Conservation (phyloP, 2,888 invertebrate species). For the Xestia rhomboidea region DNA sequence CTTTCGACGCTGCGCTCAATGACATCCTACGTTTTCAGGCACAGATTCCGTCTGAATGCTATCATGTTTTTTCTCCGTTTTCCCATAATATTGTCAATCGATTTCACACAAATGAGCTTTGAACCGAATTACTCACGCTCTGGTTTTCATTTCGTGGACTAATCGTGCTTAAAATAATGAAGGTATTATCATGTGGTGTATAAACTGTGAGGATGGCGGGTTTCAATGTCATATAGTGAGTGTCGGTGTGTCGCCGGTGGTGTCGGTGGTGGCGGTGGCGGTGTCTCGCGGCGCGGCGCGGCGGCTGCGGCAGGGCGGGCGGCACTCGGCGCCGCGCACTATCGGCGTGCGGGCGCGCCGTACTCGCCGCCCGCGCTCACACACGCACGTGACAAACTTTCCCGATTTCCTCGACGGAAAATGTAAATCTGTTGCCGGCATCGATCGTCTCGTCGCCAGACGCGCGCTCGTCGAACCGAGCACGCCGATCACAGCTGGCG, state of each 20-base stretch:
- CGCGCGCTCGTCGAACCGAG: conserved; percentile 83
- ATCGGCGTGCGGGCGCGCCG: conserved; percentile 89
- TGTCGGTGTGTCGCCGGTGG: conserved; percentile 67
- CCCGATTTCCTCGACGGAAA: conserved; percentile 89
- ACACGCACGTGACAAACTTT: conserved; percentile 89
- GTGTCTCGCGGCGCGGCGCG: conserved; percentile 67
- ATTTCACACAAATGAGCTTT: conserved; percentile 55
- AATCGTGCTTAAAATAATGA: conserved; percentile 32
- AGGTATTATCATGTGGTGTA: conserved; percentile 18
- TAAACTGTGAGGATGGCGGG: conserved; percentile 50
- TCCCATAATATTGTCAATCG: conserved; percentile 66
- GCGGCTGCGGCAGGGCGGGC: conserved; percentile 84
- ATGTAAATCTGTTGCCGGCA: conserved; percentile 90
- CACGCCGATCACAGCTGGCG: conserved; percentile 88
- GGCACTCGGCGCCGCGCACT: conserved; percentile 89
- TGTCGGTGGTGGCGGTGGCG: conserved; percentile 40
- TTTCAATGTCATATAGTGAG: conserved; percentile 76
- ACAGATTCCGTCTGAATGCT: conserved; percentile 67
- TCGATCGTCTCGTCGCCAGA: conserved; percentile 87
- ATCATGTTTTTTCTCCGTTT: conserved; percentile 76
- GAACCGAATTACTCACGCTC: conserved; percentile 38
- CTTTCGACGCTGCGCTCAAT: conserved; percentile 71
- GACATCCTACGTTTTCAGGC: conserved; percentile 68
- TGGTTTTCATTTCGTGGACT: conserved; percentile 21
- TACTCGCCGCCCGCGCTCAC: conserved; percentile 82